A percentile compares a stretch with the other conserved stretches of the same genome.
Evolutionary conservation across 2,888 invertebrate genomes (phyloP).

Genomic region (Cyclophora albipunctata): DNA sequence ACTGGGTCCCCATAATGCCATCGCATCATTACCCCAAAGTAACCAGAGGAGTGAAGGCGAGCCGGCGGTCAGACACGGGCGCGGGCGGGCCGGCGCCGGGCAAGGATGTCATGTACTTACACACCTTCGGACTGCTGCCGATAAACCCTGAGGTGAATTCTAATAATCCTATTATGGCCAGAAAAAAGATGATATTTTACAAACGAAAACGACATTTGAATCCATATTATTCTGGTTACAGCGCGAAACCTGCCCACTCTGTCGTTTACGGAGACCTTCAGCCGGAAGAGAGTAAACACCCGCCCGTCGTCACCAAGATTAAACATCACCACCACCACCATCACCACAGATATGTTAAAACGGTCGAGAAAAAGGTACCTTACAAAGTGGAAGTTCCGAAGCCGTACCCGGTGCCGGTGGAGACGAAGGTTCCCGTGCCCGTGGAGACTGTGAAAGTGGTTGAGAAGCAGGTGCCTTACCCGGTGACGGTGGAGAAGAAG

Average conservation of each 20-base stretch:
- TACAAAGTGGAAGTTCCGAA: slow-evolving; percentile 74
- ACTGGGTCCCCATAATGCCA: slow-evolving; percentile 67
- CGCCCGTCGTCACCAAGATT: slow-evolving; percentile 54
- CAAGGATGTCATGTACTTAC: slow-evolving; percentile 49
- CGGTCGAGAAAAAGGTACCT: slow-evolving; percentile 73
- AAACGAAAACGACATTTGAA: slow-evolving; percentile 45
- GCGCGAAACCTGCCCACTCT: slow-evolving; percentile 27
- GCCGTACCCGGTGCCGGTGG: slow-evolving; percentile 65
- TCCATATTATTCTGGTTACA: slow-evolving; percentile 50
- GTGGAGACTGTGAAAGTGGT: slow-evolving; percentile 51
- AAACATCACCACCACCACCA: slow-evolving; percentile 80
- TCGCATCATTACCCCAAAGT: slow-evolving; percentile 43
- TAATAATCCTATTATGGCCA: slow-evolving; percentile 25
- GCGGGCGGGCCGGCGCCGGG: slow-evolving; percentile 6
- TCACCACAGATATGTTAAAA: slow-evolving; percentile 78
- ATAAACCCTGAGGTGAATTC: slow-evolving; percentile 30
- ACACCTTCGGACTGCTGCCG: slow-evolving; percentile 53
- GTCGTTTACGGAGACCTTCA: slow-evolving; percentile 36
- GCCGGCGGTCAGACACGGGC: neutral
- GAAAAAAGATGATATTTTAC: slow-evolving; percentile 48
- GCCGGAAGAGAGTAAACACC: slow-evolving; percentile 40
- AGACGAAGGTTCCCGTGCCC: slow-evolving; percentile 55
- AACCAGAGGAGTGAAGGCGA: slow-evolving; percentile 13
- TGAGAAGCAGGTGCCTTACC: slow-evolving; percentile 53
- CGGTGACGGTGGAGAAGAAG: slow-evolving; percentile 62